phyloP scores from a whole-genome alignment of 2,797 vertebrate genomes.

The Chaetophractus vellerosus region DNA sequence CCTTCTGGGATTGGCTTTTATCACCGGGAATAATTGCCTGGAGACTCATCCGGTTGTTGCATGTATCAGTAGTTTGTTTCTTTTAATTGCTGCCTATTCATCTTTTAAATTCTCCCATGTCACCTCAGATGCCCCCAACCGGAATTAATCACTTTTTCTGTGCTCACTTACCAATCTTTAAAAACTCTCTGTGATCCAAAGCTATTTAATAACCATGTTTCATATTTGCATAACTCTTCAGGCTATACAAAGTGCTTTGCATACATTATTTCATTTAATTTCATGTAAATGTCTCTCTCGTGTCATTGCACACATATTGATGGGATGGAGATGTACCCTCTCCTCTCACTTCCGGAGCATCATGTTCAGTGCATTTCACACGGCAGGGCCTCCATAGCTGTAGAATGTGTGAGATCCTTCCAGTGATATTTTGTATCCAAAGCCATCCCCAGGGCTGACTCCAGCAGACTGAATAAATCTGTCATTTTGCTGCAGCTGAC shows the following conservation, averaged over 20 bases:
- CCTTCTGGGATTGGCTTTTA: not conserved
- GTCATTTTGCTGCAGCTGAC: not conserved
- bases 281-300: not conserved
- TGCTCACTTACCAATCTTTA: not conserved
- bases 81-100: not conserved
- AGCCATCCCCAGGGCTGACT: not conserved
- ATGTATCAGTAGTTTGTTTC: not conserved
- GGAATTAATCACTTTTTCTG: not conserved
- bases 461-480: not conserved
- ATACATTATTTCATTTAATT: not conserved
- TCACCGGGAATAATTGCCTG: not conserved
- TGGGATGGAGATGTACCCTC: not conserved
- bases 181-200: not conserved
- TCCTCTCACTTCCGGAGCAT: not conserved
- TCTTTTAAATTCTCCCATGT: not conserved
- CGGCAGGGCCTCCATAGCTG: fast-evolving
- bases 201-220: not conserved
- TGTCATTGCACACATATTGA: not conserved
- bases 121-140: not conserved
- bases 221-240: not conserved
- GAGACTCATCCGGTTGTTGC: not conserved
- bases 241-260: not conserved
- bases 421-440: not conserved
- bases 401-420: not conserved
- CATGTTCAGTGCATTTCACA: not conserved